Conservation (phyloP, 2,797 vertebrate species). For the Chelmon rostratus region DNA sequence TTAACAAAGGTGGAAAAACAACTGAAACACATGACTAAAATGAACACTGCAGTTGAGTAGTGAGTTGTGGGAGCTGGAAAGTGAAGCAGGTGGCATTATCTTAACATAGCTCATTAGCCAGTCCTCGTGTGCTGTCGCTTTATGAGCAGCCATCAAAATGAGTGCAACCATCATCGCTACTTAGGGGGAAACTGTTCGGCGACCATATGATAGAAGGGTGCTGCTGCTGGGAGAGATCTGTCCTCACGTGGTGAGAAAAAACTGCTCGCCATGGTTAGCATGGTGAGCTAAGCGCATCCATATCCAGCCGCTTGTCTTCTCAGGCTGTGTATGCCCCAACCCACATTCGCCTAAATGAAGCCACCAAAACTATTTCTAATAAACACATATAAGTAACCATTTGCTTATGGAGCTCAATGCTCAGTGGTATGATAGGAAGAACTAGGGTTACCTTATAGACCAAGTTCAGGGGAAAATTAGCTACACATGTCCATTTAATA, state of each 20-base stretch:
- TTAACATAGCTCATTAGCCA: conserved; percentile 74
- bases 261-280: conserved; percentile 35
- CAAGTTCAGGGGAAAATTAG: neutral
- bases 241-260: conserved; percentile 35
- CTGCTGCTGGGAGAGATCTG: conserved; percentile 33
- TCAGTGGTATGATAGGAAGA: neutral
- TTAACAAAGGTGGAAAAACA: conserved; percentile 52
- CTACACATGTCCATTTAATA: neutral
- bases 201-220: conserved; percentile 62
- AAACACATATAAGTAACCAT: neutral
- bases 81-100: conserved; percentile 77
- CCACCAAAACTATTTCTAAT: neutral
- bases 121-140: conserved; percentile 67
- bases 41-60: conserved; percentile 70
- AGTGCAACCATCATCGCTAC: conserved; percentile 74
- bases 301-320: neutral
- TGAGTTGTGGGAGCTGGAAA: conserved; percentile 59
- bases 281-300: neutral
- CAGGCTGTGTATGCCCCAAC: neutral
- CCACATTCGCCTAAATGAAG: neutral
- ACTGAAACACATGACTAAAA: conserved; percentile 61
- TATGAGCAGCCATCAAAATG: conserved; percentile 77
- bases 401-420: neutral
- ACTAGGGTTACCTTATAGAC: neutral
- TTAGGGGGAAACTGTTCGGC: conserved; percentile 54